Evolutionary conservation across 2,113 vertebrate species (phyloP), one percentile per base, ranked within the genome.

Genomic region (Glaucidium brasilianum): DNA sequence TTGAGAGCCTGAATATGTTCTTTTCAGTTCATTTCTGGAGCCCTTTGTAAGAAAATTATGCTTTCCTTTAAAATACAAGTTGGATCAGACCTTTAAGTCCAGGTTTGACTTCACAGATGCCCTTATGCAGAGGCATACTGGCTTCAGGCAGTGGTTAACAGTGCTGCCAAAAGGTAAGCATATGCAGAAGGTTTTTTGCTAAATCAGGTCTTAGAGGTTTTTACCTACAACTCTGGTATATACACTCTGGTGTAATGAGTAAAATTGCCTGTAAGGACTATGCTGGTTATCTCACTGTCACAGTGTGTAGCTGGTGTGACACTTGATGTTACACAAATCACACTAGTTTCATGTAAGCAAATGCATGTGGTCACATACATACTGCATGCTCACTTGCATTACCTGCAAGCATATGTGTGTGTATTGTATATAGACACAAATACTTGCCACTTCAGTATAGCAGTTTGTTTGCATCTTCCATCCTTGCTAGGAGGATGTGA

Each of bases 101-200:
- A 27, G 4, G 3, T 79, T 73, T 21, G 9, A 27, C 30, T 79
- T 83, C 30, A 52, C 11, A 37, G 37, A 69, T 75, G 41, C 25
- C 21, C 12, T 32, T n/a, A 27, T 0, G 1, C 13, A 92, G 41
- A 67, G 43, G 43, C 41, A 25, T 4, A 19, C 7, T 0, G 1
- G 12, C 34, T 60, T 56, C 7, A 10, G 58, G 30, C 0, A 0
- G 23, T 22, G 5, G 9, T 66, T 76, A 56, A 52, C 45, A 53
- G 35, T 32, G 11, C 45, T 75, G 41, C 22, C n/a, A n/a, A 29
- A 85, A 66, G 19, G 58, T 56, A 69, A 45, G 49, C 4, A 0
- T 29, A 45, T 47, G 18, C 25, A 39, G 39, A 92, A 58, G n/a
- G 11, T 30, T 23, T 71, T 77, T 75, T 91, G 45, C 23, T 55